Evolutionary conservation across 2,888 invertebrate species (phyloP).

Genomic region (Amphimallon solstitiale): DNA sequence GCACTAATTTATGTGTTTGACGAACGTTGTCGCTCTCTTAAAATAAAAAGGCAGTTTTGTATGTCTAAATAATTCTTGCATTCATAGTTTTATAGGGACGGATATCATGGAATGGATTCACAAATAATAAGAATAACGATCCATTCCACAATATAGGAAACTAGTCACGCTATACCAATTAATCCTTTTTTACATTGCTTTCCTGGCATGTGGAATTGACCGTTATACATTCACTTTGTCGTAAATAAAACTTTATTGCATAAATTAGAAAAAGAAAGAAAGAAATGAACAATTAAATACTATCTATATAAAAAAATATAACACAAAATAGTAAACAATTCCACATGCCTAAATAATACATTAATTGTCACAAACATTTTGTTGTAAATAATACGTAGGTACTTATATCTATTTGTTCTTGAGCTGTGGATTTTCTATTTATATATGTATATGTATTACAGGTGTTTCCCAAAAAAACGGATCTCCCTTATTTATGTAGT

Average conservation of each 20-base stretch:
- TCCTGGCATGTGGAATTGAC: slow-evolving; percentile 60
- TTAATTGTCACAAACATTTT: not conserved
- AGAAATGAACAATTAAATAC: slow-evolving; percentile 35
- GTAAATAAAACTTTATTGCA: slow-evolving; percentile 44
- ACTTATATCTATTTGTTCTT: not conserved
- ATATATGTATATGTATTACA: too few species aligned
- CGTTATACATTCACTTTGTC: slow-evolving; percentile 42
- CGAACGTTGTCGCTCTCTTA: too few species aligned
- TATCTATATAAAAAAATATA: slow-evolving; percentile 22
- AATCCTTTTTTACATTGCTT: slow-evolving; percentile 43
- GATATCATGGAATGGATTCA: slow-evolving; percentile 39
- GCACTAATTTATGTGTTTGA: too few species aligned
- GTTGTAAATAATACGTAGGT: too few species aligned
- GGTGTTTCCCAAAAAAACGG: too few species aligned
- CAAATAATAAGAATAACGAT: slow-evolving; percentile 48
- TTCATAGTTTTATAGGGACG: not conserved
- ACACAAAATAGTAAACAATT: slow-evolving; percentile 37
- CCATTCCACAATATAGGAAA: slow-evolving; percentile 57
- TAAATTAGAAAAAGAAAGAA: slow-evolving; percentile 29
- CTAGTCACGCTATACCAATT: slow-evolving; percentile 21
- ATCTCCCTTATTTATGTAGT: too few species aligned
- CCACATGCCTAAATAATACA: slow-evolving; percentile 42
- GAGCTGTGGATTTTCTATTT: too few species aligned
- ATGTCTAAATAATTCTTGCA: too few species aligned
- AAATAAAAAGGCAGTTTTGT: not conserved